Conservation (phyloP, 2,888 invertebrate genomes). For the Bibio marci region DNA sequence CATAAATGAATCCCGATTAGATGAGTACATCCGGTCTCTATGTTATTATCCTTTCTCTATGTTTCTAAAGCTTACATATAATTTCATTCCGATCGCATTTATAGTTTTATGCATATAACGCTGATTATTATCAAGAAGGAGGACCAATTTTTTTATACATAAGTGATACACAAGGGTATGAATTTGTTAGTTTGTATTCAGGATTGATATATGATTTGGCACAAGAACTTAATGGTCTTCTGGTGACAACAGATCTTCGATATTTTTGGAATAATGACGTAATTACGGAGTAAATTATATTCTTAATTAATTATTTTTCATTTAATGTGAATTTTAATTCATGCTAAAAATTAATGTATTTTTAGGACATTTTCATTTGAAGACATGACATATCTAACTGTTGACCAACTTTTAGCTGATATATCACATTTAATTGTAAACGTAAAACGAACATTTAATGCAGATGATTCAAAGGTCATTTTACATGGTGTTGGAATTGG, state of each 20-base stretch:
- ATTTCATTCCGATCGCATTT: too few relatives aligned
- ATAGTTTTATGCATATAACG: too few relatives aligned
- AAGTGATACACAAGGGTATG: neutral
- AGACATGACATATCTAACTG: constrained; percentile 3
- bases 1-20: too few relatives aligned
- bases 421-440: constrained; percentile 2
- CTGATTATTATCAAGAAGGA: neutral
- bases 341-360: too few relatives aligned
- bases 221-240: constrained; percentile 1
- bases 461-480: constrained; percentile 1
- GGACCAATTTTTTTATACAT: neutral
- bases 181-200: too few relatives aligned
- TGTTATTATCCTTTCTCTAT: too few relatives aligned
- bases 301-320: too few relatives aligned
- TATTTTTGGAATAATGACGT: neutral
- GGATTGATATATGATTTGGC: constrained; percentile 4
- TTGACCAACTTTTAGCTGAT: constrained; percentile 6
- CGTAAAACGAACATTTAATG: neutral
- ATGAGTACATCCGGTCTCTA: too few relatives aligned
- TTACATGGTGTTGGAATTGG: constrained; percentile 5
- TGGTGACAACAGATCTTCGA: constrained; percentile 4
- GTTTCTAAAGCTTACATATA: too few relatives aligned
- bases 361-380: constrained; percentile 1
- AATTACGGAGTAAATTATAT: too few relatives aligned
- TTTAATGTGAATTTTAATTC: too few relatives aligned